phyloP scores from a whole-genome alignment of 2,888 invertebrate genomes.

The Incurvaria masculella region DNA sequence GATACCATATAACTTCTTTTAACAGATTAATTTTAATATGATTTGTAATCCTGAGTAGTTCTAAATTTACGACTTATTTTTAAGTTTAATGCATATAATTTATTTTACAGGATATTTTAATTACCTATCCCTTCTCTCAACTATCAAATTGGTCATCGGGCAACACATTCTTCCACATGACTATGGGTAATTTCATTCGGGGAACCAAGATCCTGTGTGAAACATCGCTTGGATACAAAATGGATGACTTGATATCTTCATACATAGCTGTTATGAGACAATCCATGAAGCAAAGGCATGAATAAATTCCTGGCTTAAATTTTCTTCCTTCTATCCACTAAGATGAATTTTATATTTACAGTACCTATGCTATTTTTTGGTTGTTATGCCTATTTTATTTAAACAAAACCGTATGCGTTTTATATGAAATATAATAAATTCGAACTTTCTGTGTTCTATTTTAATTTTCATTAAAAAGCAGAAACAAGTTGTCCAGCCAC shows the following conservation, averaged over 20 bases:
- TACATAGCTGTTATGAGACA: constrained; percentile 66
- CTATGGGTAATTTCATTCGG: constrained; percentile 90
- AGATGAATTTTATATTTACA: no score
- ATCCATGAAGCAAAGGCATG: constrained; percentile 31
- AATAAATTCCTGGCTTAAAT: no score
- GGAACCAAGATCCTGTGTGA: constrained; percentile 88
- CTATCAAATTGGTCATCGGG: constrained; percentile 95
- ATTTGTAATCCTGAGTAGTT: not conserved
- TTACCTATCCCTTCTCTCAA: constrained; percentile 82
- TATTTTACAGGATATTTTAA: constrained; percentile 68
- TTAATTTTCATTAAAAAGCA: no score
- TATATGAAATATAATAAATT: no score
- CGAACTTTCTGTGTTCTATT: no score
- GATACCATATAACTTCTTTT: no score
- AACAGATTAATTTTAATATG: not conserved
- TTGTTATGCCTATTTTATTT: no score
- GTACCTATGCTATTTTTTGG: no score
- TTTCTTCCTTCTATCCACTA: no score
- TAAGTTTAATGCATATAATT: not conserved
- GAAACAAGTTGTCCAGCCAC: no score
- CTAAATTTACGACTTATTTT: not conserved
- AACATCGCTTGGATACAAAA: constrained; percentile 92
- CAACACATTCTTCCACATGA: constrained; percentile 92
- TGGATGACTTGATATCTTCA: constrained; percentile 93
- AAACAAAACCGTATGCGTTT: no score